phyloP scores from a whole-genome alignment of 1,140 invertebrate genomes.

The Hyphantria cunea region DNA sequence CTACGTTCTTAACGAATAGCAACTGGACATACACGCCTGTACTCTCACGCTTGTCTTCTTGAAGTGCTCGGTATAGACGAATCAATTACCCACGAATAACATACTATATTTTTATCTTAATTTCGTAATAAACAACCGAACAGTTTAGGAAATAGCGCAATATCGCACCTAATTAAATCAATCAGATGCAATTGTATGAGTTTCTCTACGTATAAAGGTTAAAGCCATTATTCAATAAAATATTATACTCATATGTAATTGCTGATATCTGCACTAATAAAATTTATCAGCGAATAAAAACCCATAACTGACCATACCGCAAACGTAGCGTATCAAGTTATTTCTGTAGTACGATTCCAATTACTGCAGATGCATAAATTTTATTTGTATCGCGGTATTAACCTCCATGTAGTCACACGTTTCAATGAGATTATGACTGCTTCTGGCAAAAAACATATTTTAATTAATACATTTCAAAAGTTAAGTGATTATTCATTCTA shows the following conservation, averaged over 20 bases:
- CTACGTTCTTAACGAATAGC: too few species aligned
- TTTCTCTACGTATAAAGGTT: neutral
- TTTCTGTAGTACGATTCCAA: conserved; percentile 27
- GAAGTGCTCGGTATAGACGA: too few species aligned
- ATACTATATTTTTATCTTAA: too few species aligned
- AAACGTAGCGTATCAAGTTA: conserved; percentile 14
- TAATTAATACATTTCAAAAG: conserved; percentile 9
- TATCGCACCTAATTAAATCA: too few species aligned
- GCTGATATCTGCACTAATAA: conserved; percentile 12
- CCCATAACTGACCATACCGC: conserved; percentile 18
- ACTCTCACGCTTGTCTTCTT: too few species aligned
- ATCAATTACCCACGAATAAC: too few species aligned
- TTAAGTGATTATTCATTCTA: too few species aligned
- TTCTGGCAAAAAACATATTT: conserved; percentile 8
- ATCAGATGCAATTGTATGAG: neutral
- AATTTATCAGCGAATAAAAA: conserved; percentile 18
- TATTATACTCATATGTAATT: conserved; percentile 6
- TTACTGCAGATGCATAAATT: conserved; percentile 30
- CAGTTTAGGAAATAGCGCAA: too few species aligned
- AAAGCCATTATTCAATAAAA: conserved; percentile 3
- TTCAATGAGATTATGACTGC: conserved; percentile 11
- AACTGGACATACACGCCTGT: too few species aligned
- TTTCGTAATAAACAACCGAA: too few species aligned
- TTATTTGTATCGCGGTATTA: conserved; percentile 20
- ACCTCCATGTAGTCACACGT: conserved; percentile 13